Base-by-base conservation (phyloP, 2,888 invertebrate species). In the Ypsolopha scabrella region DNA sequence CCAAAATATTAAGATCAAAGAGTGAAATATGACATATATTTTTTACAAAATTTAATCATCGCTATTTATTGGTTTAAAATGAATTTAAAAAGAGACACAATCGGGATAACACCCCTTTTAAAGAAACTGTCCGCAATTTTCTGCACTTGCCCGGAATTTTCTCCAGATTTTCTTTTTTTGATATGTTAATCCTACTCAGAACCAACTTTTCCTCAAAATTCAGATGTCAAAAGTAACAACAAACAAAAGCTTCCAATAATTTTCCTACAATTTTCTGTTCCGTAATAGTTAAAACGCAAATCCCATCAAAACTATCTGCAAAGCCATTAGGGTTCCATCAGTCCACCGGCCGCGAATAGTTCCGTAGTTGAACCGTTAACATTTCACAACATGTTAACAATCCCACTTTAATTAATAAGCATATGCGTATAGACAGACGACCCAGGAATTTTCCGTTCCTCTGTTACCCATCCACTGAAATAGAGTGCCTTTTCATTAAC, bases 391-490 rank as follows among this genome's bases (percentile, higher is more conserved):
- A 59, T 62, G 59, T 62, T 64, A 58, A 58, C 63, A 62, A 56
- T 57, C 57, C 53, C 50, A 55, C 57, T 59, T 62, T 62, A 63
- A 64, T 64, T 62, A 64, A 63, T 62, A 63, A 66, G 57, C 59
- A 58, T 51, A 53, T 52, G 54, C 52, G 55, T 56, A 54, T 59
- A 58, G 52, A 48, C 54, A 53, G 61, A 56, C 60, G 57, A 54
- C 53, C 57, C 57, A 54, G 55, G 58, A 58, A 53, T 57, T 61
- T 61, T 52, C 57, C 56, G 2, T 24, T 24, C 4, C 2, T 24
- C 2, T 24, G 4, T 24, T 24, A 24, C 24, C 24, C 24, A 4
- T 4, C 4, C 53, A 51, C 51, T 52, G 46, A 49, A 53, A 75
- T 75, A 74, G 75, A 70, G 67, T 69, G 39, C 39, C n/a, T 2